Evolutionary conservation across 2,113 vertebrate genomes (phyloP).

Genomic region (Struthio camelus): DNA sequence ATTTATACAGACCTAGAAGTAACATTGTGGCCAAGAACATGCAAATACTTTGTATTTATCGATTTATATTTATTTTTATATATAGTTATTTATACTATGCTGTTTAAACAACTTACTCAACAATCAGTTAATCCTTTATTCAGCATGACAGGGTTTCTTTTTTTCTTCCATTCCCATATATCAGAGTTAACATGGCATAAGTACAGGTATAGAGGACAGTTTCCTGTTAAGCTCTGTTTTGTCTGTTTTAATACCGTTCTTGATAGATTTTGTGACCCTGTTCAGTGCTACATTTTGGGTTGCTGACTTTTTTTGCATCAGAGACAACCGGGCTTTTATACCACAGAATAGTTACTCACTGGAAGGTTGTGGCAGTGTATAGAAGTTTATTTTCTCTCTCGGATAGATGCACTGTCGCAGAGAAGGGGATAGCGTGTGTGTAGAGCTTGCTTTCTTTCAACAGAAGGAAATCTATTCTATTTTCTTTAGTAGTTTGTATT

Average conservation of each 20-base stretch:
- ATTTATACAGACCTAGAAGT: neutral
- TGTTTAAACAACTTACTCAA: neutral
- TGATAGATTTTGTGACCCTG: neutral
- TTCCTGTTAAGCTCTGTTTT: neutral
- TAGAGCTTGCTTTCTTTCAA: neutral
- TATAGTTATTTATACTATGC: neutral
- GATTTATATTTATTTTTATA: neutral
- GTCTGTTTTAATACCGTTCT: neutral
- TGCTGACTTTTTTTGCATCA: neutral
- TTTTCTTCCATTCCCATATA: neutral
- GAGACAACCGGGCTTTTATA: neutral
- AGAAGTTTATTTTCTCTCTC: neutral
- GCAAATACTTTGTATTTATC: neutral
- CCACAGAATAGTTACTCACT: neutral
- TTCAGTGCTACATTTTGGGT: neutral
- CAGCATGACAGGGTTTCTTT: neutral
- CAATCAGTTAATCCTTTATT: neutral
- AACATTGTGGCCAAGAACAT: neutral
- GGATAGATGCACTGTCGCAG: neutral
- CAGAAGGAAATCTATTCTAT: fast-evolving
- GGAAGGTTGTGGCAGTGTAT: neutral
- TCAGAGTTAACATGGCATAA: neutral
- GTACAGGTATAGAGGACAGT: neutral
- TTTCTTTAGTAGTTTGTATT: neutral
- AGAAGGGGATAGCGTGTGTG: neutral